Evolutionary conservation across 2,797 vertebrate genomes (phyloP), one percentile per base, ranked within the genome.

Genomic region (Crax fasciolata): DNA sequence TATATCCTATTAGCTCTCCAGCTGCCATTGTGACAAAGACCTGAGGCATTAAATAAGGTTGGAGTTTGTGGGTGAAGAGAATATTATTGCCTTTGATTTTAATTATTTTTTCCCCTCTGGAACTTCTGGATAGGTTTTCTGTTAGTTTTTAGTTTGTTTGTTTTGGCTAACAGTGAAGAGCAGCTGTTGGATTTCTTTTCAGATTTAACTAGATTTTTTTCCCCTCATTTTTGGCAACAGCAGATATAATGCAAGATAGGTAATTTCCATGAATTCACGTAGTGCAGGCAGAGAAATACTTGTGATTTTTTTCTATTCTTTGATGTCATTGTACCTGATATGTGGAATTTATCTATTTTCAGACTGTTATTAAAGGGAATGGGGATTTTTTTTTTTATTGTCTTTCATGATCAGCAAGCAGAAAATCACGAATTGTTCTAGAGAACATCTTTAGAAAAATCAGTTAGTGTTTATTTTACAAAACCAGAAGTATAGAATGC

Each of bases 161-260:
- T 85, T 94, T 91, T 86, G 87, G 76, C 80, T 94, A 79, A 67
- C 71, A 27, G 32, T 95, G 74, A 86, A 54, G 70, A 91, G 79
- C 85, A 91, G 94, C 87, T 94, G 82, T 35, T 78, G 62, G 21
- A 21, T 93, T 86, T 89, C 46, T 79, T 79, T 78, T 76, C 71
- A 43, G 48, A 65, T 89, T 93, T 61, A 90, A 77, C 32, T 63
- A 74, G 71, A 18, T 72, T 43, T 28, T 52, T 38, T 3, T 7
- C 4, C 12, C 7, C 38, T 11, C 38, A 8, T 79, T 83, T 79
- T 94, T 87, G 61, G 38, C 63, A 70, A 13, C 43, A 51, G 49
- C 16, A 86, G 52, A 35, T 7, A 43, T 32, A 70, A 11, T 23
- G 32, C 6, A 61, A 3, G 12, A 14, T 79, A 91, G 75, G 59